A percentile compares a stretch with the other conserved stretches of the same genome.
These are phyloP conservation scores for Eriosoma lanigerum DNA, from an alignment of 1,140 invertebrate genomes.

Conservation along the genomic window DNA sequence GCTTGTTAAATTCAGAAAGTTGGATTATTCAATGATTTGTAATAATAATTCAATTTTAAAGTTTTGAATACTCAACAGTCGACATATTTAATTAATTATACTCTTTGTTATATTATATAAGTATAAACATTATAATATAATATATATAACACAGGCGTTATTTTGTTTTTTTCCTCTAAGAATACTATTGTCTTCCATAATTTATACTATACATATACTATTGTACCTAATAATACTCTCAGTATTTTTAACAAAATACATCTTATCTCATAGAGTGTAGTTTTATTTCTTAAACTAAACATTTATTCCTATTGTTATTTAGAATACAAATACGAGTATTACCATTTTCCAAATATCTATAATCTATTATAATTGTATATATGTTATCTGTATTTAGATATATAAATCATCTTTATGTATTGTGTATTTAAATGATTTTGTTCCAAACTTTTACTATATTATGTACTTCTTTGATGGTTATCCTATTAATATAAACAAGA, in stretches of 20 bases:
- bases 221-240: slow-evolving; percentile 24
- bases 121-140: slow-evolving; percentile 4
- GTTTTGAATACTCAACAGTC: background rate
- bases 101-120: slow-evolving; percentile 23
- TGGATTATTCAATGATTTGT: background rate
- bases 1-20: background rate
- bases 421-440: too few relatives aligned
- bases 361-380: too few relatives aligned
- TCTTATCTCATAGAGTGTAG: slow-evolving; percentile 1
- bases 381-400: too few relatives aligned
- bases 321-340: too few relatives aligned
- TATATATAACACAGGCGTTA: background rate
- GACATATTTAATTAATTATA: slow-evolving; percentile 21
- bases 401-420: too few relatives aligned
- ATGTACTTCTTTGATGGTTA: too few relatives aligned
- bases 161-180: slow-evolving; percentile 7
- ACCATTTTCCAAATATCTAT: too few relatives aligned
- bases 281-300: background rate
- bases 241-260: slow-evolving; percentile 40
- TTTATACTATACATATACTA: slow-evolving; percentile 9
- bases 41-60: slow-evolving; percentile 24
- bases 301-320: too few relatives aligned
- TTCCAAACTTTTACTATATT: too few relatives aligned
- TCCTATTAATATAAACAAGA: too few relatives aligned
- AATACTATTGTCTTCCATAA: slow-evolving; percentile 40